Percentiles rank a stretch among this genome's conserved stretches.
phyloP scores from a whole-genome alignment of 2,113 vertebrate species.

The Gymnobelideus leadbeateri region DNA sequence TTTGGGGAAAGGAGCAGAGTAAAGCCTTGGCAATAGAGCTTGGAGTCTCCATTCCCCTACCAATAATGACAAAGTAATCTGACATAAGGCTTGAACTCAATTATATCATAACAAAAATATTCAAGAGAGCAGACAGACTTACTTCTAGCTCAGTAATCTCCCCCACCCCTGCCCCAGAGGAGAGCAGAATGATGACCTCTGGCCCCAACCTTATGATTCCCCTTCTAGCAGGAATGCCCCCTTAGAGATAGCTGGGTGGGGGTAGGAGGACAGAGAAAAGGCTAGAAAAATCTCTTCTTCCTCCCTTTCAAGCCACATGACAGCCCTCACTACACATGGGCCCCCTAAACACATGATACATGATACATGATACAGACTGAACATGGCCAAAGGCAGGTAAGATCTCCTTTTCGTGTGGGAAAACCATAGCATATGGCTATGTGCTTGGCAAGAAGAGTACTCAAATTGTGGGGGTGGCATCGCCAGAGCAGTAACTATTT shows the following conservation, averaged over 20 bases:
- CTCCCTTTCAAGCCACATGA: background rate
- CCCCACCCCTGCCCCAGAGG: background rate
- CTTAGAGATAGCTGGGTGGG: background rate
- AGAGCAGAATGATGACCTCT: background rate
- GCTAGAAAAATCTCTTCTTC: background rate
- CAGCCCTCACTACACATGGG: background rate
- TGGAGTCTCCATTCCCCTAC: background rate
- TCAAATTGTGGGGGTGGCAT: background rate
- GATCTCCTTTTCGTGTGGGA: background rate
- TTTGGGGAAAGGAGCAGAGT: background rate
- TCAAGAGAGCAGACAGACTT: background rate
- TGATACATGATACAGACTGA: background rate
- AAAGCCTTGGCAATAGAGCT: background rate
- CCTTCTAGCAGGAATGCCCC: background rate
- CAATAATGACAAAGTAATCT: background rate
- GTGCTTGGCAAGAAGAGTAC: background rate
- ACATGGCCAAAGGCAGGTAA: background rate
- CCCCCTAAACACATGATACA: background rate
- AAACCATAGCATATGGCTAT: background rate
- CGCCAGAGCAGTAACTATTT: conserved; percentile 4
- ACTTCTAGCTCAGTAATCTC: background rate
- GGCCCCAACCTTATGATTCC: background rate
- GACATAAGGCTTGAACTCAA: background rate
- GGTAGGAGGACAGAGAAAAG: background rate
- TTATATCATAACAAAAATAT: background rate